These are phyloP conservation scores for Orientallactaga sibirica DNA, from an alignment of 2,797 vertebrate species.

Conservation along the genomic window DNA sequence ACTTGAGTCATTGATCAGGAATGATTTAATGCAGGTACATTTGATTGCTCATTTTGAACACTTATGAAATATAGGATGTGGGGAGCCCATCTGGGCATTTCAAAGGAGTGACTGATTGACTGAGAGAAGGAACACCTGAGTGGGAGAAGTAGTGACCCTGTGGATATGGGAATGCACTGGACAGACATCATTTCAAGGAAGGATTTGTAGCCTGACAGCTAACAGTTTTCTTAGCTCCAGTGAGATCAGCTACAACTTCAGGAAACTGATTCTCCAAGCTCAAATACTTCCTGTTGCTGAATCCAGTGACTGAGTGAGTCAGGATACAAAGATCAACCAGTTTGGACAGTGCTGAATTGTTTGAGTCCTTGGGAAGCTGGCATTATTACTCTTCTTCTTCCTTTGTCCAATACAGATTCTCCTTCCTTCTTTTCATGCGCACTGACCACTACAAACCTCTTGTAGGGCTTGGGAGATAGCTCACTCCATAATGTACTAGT, in stretches of 20 bases:
- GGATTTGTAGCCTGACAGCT: background rate
- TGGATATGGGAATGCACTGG: too few species aligned
- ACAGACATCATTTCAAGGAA: background rate
- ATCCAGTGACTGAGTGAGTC: too few species aligned
- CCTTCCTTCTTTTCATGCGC: background rate
- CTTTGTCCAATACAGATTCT: background rate
- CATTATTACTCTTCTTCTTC: background rate
- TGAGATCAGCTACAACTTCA: accelerated
- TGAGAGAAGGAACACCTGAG: background rate
- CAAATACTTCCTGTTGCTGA: background rate
- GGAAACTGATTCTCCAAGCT: background rate
- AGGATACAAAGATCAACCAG: accelerated
- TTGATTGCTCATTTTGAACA: background rate
- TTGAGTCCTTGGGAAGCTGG: background rate
- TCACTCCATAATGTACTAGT: too few species aligned
- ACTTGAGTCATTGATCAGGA: constrained; percentile 10
- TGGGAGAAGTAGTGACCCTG: background rate
- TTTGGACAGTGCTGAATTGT: accelerated
- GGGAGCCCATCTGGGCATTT: background rate
- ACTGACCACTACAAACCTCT: background rate
- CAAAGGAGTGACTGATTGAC: background rate
- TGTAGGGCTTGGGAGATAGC: too few species aligned
- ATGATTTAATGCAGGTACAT: constrained; percentile 30
- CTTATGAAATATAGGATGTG: background rate
- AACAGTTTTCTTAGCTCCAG: background rate